These are phyloP conservation scores for Ips typographus DNA, from an alignment of 1,140 invertebrate species.

Conservation along the genomic window DNA sequence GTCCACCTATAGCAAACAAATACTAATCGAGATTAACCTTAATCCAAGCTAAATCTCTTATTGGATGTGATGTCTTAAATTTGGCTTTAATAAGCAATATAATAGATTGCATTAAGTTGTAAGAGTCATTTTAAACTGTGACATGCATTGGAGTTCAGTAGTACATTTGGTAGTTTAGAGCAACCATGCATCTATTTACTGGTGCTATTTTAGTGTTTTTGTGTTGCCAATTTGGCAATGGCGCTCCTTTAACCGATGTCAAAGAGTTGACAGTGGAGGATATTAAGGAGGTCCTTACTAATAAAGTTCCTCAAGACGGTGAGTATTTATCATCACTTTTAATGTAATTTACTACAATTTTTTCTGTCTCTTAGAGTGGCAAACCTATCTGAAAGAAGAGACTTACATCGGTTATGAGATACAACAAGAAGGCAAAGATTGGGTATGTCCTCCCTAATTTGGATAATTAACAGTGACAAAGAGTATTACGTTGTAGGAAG, in stretches of 20 bases:
- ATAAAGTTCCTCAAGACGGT: background rate
- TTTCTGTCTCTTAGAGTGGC: background rate
- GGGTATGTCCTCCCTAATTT: background rate
- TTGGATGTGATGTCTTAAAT: background rate
- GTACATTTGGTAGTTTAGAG: too few species aligned
- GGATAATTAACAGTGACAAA: background rate
- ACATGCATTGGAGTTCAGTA: too few species aligned
- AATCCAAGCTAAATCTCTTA: too few species aligned
- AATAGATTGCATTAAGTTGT: background rate
- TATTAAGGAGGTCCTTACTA: background rate
- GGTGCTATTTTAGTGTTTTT: background rate
- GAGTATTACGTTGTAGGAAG: background rate
- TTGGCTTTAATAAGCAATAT: background rate
- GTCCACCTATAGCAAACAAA: too few species aligned
- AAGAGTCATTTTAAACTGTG: background rate
- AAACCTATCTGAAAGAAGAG: background rate
- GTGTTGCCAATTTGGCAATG: background rate
- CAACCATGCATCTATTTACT: background rate
- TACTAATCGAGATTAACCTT: too few species aligned
- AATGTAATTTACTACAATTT: background rate
- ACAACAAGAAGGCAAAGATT: background rate
- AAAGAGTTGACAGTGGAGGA: background rate
- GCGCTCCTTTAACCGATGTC: background rate
- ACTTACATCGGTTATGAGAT: background rate
- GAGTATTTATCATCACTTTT: background rate